These are phyloP conservation scores for Sebastes minor DNA, from an alignment of 2,797 vertebrate species.

Conservation along the genomic window DNA sequence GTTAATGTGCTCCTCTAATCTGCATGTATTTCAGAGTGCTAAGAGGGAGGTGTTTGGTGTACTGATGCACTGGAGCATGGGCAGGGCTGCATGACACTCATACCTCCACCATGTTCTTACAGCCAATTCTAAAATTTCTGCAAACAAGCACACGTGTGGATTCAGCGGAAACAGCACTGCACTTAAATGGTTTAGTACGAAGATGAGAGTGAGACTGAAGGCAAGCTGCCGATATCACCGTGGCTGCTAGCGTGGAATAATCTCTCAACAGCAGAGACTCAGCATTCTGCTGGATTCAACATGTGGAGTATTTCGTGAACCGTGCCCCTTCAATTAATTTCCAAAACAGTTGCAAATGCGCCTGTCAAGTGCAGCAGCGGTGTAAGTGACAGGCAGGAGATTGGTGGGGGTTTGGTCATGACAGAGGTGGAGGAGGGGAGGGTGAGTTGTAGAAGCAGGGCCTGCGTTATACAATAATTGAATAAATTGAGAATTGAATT, in stretches of 20 bases:
- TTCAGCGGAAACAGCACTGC: constrained; percentile 23
- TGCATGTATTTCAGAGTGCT: background rate
- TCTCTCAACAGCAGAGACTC: constrained; percentile 46
- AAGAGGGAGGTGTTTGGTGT: background rate
- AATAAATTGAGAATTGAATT: constrained; percentile 65
- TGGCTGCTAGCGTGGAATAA: constrained; percentile 45
- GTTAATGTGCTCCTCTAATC: background rate
- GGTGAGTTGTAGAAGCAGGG: background rate
- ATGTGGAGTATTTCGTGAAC: constrained; percentile 39
- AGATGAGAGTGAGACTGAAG: constrained; percentile 19
- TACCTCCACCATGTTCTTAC: background rate
- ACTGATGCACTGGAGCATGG: background rate
- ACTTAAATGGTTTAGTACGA: constrained; percentile 30
- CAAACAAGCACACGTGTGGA: background rate
- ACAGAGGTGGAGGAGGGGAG: constrained; percentile 15
- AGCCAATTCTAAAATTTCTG: background rate
- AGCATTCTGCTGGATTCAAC: constrained; percentile 46
- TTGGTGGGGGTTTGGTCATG: constrained; percentile 17
- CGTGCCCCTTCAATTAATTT: constrained; percentile 39
- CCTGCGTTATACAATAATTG: constrained; percentile 58
- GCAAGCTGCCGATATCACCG: constrained; percentile 19
- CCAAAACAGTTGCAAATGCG: constrained; percentile 45
- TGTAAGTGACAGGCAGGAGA: constrained; percentile 38
- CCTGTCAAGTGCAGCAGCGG: constrained; percentile 35
- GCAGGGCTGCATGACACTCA: background rate